Evolutionary conservation across 2,888 invertebrate species (phyloP).

Genomic region (Folsomia candida): DNA sequence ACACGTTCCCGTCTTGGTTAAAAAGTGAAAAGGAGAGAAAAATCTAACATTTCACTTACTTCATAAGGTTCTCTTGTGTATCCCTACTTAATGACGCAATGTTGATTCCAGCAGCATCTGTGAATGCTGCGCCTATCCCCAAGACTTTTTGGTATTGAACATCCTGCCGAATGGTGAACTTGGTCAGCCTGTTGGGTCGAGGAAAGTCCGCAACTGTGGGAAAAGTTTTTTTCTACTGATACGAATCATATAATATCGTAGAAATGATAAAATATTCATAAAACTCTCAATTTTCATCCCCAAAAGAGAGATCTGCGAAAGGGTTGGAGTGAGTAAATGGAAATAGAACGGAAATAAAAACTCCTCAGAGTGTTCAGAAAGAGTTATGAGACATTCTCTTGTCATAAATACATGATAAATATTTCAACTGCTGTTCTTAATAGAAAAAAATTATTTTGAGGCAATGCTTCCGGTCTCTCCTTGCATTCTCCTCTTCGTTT

Average conservation of each 20-base stretch:
- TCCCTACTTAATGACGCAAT: constrained; percentile 35
- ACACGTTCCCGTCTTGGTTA: too few species aligned
- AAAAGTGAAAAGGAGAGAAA: too few species aligned
- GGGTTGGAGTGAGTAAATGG: constrained; percentile 7
- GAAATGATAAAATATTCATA: constrained; percentile 16
- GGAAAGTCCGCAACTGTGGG: constrained; percentile 35
- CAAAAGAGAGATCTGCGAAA: constrained; percentile 9
- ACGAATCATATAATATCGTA: not conserved
- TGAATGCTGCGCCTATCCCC: constrained; percentile 47
- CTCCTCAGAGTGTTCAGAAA: constrained; percentile 12
- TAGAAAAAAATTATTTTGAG: constrained; percentile 7
- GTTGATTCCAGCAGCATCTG: constrained; percentile 46
- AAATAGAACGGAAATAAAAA: constrained; percentile 37
- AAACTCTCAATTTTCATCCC: constrained; percentile 15
- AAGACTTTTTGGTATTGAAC: constrained; percentile 40
- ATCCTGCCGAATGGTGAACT: constrained; percentile 31
- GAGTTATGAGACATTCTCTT: constrained; percentile 34
- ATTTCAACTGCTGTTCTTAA: constrained; percentile 16
- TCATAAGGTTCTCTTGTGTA: constrained; percentile 45
- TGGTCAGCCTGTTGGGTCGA: constrained; percentile 32
- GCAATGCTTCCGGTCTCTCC: not conserved
- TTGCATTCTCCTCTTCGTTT: not conserved
- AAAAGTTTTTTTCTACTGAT: too few species aligned
- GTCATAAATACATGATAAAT: constrained; percentile 41
- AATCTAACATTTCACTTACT: constrained; percentile 29